Evolutionary conservation across 2,797 vertebrate species (phyloP), one percentile per base, ranked within the genome.

Genomic region (Brachyalestes nurse): DNA sequence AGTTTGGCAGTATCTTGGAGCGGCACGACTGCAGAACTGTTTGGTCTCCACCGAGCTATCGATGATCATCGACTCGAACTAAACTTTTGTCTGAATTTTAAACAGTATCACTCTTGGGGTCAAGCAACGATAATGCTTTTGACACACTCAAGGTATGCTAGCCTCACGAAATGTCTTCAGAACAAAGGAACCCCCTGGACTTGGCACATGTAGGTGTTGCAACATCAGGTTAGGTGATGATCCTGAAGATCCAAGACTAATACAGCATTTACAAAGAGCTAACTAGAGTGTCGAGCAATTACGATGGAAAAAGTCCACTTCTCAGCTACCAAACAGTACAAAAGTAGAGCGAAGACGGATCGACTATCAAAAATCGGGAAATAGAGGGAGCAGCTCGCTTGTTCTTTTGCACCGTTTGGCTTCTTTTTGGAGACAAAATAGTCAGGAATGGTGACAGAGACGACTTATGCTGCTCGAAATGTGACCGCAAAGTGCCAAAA

Each of bases 1-100:
- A 86, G 82, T 85, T 81, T 92, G 92, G 91, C 91, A 90, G 91
- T 90, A 90, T 89, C 75, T 78, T 74, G 60, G 70, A 86, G 73
- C 17, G 53, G 82, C 53, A 62, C 25, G 23, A 73, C 42, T 64
- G 69, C 70, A 58, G 58, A 83, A 83, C 60, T 6, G 13, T 75
- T 72, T 78, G 60, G 10, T 25, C 75, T 77, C 42, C 72, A 51
- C 61, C 67, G 58, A 53, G 78, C 72, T 28, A 10, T 38, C 7
- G 80, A 19, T 79, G 34, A 72, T 69, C 66, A 60, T 51, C 34
- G 23, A 45, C 23, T 66, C 47, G 70, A 49, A 51, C 19, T 58
- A 73, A 25, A 16, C 55, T 61, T 58, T 58, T 21, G 17, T 16
- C 73, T 72, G 21, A 38, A 9, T 70, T 62, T 47, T 62, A 21